These are phyloP conservation scores for Palythoa grandis DNA, from an alignment of 92 coral and sea anemone genomes.

Conservation along the genomic window DNA sequence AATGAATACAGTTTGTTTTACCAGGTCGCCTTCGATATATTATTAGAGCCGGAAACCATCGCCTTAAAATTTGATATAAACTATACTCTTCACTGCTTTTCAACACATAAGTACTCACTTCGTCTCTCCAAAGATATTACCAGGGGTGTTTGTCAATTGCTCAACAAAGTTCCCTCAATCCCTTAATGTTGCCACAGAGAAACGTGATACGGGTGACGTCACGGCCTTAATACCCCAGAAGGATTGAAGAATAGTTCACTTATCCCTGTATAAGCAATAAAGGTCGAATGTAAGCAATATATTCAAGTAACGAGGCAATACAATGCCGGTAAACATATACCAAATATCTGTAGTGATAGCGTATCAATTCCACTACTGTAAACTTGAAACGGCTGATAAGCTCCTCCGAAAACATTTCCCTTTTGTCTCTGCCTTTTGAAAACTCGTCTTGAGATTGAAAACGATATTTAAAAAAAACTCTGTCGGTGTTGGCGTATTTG, in stretches of 20 bases:
- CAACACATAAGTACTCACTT: slow-evolving; percentile 41
- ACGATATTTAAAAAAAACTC: too few relatives aligned
- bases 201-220: slow-evolving; percentile 44
- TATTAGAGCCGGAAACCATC: slow-evolving; percentile 4
- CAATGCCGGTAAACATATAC: slow-evolving; percentile 3
- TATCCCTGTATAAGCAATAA: slow-evolving; percentile 40
- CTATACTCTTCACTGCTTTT: slow-evolving; percentile 34
- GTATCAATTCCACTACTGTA: slow-evolving; percentile 6
- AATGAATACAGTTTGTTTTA: neutral
- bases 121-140: slow-evolving; percentile 38
- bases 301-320: slow-evolving; percentile 41
- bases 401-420: neutral
- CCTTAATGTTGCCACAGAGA: slow-evolving; percentile 42
- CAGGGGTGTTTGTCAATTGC: slow-evolving; percentile 28
- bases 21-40: neutral
- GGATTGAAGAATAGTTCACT: slow-evolving; percentile 41
- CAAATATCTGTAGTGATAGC: neutral
- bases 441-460: neutral
- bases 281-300: slow-evolving; percentile 36
- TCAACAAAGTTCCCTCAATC: slow-evolving; percentile 25
- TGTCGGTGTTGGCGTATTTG: neutral
- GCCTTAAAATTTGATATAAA: slow-evolving; percentile 2
- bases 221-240: slow-evolving; percentile 42
- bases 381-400: slow-evolving; percentile 12
- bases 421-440: neutral